A percentile compares a stretch with the other conserved stretches of the same genome.
phyloP scores from a whole-genome alignment of 1,140 invertebrate genomes.

The honey bee (Apis mellifera) region DNA sequence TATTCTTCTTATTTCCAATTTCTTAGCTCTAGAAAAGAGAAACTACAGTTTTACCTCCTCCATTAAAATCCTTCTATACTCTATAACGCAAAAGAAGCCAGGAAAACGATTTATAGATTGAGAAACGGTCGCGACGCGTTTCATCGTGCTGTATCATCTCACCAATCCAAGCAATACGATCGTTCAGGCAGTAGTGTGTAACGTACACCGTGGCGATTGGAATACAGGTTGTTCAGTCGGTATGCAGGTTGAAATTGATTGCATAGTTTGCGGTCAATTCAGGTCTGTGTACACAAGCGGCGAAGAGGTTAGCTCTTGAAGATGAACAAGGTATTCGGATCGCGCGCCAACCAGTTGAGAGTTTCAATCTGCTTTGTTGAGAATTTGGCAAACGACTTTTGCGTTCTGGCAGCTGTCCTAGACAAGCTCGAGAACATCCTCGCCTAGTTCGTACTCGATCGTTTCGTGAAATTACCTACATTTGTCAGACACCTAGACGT shows the following conservation, averaged over 20 bases:
- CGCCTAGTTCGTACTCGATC: conserved; percentile 1
- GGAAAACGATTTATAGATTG: too few species aligned
- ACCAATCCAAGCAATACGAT: not conserved
- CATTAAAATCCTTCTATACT: too few species aligned
- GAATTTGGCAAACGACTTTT: conserved; percentile 34
- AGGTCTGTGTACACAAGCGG: not conserved
- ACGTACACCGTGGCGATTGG: not conserved
- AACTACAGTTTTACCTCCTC: too few species aligned
- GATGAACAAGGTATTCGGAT: conserved; percentile 19
- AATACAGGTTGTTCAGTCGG: not conserved
- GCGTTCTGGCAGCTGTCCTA: conserved; percentile 27
- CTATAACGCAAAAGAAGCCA: too few species aligned
- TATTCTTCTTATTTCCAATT: too few species aligned
- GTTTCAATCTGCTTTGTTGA: conserved; percentile 14
- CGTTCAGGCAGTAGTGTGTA: not conserved
- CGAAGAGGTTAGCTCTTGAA: not conserved
- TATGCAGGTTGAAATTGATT: conserved; percentile 35
- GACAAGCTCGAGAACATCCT: conserved; percentile 3
- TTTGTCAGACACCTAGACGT: conserved; percentile 5
- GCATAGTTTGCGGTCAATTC: conserved; percentile 24
- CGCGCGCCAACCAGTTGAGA: not conserved
- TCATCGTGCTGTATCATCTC: not conserved
- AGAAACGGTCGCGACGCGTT: not conserved
- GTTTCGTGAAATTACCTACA: conserved; percentile 21
- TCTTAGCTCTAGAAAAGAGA: too few species aligned